Evolutionary conservation across 2,888 invertebrate species (phyloP).

Genomic region (Byasa hedistus): DNA sequence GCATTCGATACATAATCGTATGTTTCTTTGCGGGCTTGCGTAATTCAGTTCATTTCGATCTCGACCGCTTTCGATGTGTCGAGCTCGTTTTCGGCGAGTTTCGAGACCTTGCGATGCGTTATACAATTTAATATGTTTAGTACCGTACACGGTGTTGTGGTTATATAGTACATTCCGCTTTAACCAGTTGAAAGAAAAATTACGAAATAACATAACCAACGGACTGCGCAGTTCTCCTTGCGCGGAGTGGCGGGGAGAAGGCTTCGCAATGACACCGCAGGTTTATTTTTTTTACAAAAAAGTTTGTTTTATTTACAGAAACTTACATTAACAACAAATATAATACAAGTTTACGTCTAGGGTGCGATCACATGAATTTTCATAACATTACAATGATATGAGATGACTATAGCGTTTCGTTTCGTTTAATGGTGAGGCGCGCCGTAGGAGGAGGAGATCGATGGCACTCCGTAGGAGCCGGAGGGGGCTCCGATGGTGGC

Average conservation of each 20-base stretch:
- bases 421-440: conserved; percentile 66
- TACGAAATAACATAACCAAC: conserved; percentile 33
- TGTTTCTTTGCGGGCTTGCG: conserved; percentile 31
- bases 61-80: conserved; percentile 25
- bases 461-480: conserved; percentile 74
- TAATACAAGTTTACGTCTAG: conserved; percentile 72
- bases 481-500: conserved; percentile 68
- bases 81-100: conserved; percentile 13
- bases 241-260: background rate
- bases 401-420: conserved; percentile 58
- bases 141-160: conserved; percentile 20
- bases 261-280: no score
- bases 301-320: conserved; percentile 77
- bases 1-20: no score
- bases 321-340: conserved; percentile 72
- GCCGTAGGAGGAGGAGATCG: conserved; percentile 70
- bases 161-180: conserved; percentile 31
- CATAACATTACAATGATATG: conserved; percentile 64
- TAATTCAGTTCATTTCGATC: conserved; percentile 33
- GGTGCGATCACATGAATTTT: conserved; percentile 72
- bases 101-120: conserved; percentile 21
- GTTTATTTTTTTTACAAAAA: conserved; percentile 48
- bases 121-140: conserved; percentile 15
- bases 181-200: conserved; percentile 32
- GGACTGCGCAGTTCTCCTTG: conserved; percentile 16